phyloP scores from a whole-genome alignment of 2,113 vertebrate species.

The Istiophorus platypterus region DNA sequence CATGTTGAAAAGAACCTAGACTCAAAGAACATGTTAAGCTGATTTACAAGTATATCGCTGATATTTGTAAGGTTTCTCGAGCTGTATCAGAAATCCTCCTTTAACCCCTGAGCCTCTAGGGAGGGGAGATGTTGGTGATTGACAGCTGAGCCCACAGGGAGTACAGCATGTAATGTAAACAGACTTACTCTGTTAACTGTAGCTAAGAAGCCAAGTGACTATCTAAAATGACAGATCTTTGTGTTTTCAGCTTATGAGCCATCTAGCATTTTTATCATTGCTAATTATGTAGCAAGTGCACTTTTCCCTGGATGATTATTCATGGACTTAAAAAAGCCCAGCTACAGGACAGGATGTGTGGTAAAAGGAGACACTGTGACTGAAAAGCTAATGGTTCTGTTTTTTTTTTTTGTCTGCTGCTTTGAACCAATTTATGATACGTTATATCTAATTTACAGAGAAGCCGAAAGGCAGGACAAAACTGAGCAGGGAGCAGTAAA shows the following conservation, averaged over 20 bases:
- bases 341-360: neutral
- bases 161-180: constrained; percentile 36
- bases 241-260: neutral
- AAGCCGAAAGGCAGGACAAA: neutral
- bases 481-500: neutral
- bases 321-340: neutral
- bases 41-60: neutral
- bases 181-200: constrained; percentile 26
- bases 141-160: constrained; percentile 32
- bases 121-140: constrained; percentile 22
- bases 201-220: constrained; percentile 36
- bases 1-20: neutral
- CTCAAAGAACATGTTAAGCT: neutral
- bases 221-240: neutral
- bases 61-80: neutral
- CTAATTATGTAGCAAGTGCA: neutral
- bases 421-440: neutral
- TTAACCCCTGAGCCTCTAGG: neutral
- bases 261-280: neutral
- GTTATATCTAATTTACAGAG: neutral
- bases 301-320: neutral
- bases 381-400: neutral
- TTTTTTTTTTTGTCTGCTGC: neutral
- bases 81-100: constrained; percentile 27
- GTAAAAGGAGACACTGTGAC: neutral